Evolutionary conservation across 92 coral and sea anemone species (phyloP), one percentile per base, ranked within the genome.

Genomic region (Bergia puertoricense): DNA sequence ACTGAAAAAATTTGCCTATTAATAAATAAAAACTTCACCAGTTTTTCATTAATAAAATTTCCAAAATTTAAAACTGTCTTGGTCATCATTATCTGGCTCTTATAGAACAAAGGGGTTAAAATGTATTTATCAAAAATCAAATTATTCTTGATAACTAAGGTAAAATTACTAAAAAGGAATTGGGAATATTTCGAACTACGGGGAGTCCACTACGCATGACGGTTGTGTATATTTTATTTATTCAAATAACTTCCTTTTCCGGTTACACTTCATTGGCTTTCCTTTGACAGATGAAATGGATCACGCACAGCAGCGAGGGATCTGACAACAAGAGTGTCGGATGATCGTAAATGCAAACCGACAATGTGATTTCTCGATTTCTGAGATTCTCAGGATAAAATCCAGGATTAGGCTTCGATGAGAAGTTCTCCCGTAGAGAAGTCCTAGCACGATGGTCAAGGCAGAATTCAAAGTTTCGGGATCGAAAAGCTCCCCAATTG

Each of bases 361-460:
- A 84, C 78, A 84, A 69, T 84, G 76, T 81, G 85, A 81, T 3
- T 22, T 75, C 85, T 69, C 78, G 13, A 46, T 39, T 37, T 84
- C 23, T 69, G 50, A 75, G 79, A 75, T 75, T 75, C 79, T 75
- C 42, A 20, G 79, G 48, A 22, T 44, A 84, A 51, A 46, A 48
- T 69, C 87, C 8, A 71, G 87, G 45, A 69, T 84, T 84, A 69
- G 43, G 43, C 62, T 71, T 73, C 30, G 77, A 71, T 30, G 78
- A 69, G 77, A 44, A 18, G 45, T 68, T 14, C 39, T 36, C 30
- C 78, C 16, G 45, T 16, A 54, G 16, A 72, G 78, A 84, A 82
- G 16, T 11, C 68, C 40, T 13, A 30, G 74, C 77, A 85, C 76
- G 36, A 95, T 95, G 98, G 98, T 95, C 0, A 95, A 95, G 86